Base-by-base conservation (phyloP, 2,113 vertebrate species). In the Plecturocebus donacophilus region DNA sequence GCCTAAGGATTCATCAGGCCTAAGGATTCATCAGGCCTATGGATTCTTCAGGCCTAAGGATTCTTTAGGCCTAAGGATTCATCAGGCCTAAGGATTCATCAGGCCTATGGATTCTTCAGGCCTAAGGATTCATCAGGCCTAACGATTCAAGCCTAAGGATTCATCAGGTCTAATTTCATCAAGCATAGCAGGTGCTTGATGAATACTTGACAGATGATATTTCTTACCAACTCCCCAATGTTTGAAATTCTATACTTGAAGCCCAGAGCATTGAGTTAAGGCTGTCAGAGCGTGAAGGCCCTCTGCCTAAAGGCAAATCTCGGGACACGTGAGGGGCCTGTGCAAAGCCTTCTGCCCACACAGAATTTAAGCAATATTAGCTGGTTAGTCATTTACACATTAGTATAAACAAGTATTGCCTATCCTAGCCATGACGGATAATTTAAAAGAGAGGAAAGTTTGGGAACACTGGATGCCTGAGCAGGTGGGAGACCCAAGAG, bases 241-340 rank as follows among this genome's bases (percentile, higher is more conserved):
- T 56, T 32, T 45, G 25, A 38, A 52, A 61, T 25, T 40, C 84
- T 75, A 6, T 56, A 14, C 16, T 8, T 19, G 12, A 30, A 9
- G 25, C 20, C 42, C 21, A 61, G 8, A 3, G 42, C 23, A 10
- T 27, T 47, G 45, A 87, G 35, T n/a, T 23, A 8, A 64, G 19
- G 47, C 70, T 38, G 17, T 61, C 0, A 13, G 32, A 13, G 35
- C 8, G 19, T 27, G 9, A 1, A 20, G 12, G 32, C 19, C 13
- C 5, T 71, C 17, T 25, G 76, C 52, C 47, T 5, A 3, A 5
- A 84, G n/a, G 16, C 25, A 79, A 56, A 45, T 12, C 35, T 3
- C 45, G 14, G 14, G 17, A 12, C 2, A 0, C 0, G 21, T 12
- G 47, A 35, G 17, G 2, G 4, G 30, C 3, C 35, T 3, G 3